Conservation (phyloP, 2,113 vertebrate species). For the Onychostruthus taczanowskii region DNA sequence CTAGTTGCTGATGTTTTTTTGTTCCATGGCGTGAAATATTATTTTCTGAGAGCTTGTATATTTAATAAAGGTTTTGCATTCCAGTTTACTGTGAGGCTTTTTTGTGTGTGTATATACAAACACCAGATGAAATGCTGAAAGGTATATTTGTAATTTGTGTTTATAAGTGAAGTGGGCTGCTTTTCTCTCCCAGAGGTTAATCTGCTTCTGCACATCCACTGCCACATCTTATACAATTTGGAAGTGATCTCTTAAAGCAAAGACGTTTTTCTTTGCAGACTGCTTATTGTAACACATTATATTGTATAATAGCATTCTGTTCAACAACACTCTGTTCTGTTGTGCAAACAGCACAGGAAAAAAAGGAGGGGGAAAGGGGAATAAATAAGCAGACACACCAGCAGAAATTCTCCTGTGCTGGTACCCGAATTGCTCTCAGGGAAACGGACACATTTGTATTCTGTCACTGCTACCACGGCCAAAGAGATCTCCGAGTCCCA, state of each 20-base stretch:
- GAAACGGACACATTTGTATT: conserved; percentile 23
- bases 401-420: neutral
- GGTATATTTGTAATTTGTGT: neutral
- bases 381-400: neutral
- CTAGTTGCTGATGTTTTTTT: neutral
- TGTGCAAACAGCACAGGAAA: neutral
- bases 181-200: neutral
- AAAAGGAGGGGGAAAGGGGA: neutral
- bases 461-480: neutral
- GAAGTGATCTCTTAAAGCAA: neutral
- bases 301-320: neutral
- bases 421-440: neutral
- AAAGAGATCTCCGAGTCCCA: conserved; percentile 7
- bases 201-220: neutral
- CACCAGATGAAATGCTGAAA: neutral
- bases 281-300: neutral
- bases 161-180: neutral
- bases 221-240: neutral
- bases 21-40: neutral
- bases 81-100: neutral
- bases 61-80: neutral
- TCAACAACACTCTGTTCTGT: neutral
- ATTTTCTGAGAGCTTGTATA: neutral
- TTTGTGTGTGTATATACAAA: neutral
- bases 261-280: neutral